phyloP scores from a whole-genome alignment of 2,113 vertebrate species.

The Euleptes europaea region DNA sequence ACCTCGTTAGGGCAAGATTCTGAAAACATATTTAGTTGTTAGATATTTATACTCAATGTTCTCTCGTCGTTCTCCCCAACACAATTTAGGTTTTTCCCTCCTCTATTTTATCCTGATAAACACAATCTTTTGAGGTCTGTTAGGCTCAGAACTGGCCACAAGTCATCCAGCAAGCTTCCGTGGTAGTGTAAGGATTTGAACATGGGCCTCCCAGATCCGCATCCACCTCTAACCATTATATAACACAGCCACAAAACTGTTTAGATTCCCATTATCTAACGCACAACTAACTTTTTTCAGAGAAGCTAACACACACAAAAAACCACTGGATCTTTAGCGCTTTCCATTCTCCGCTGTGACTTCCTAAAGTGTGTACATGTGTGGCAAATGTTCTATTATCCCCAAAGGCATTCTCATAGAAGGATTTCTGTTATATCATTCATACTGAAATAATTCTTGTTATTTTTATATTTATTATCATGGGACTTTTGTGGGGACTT shows the following conservation, averaged over 20 bases:
- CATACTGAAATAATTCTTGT: not conserved
- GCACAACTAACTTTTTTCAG: too few species aligned
- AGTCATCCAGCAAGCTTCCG: too few species aligned
- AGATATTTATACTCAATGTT: too few species aligned
- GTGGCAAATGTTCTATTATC: not conserved
- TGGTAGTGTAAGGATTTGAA: too few species aligned
- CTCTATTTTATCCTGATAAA: too few species aligned
- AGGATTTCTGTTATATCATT: not conserved
- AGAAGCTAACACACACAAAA: not conserved
- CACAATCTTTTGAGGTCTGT: too few species aligned
- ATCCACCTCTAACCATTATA: too few species aligned
- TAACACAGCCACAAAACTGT: not conserved
- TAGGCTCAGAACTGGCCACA: too few species aligned
- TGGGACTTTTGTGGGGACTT: fast-evolving
- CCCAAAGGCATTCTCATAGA: not conserved
- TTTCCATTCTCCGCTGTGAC: not conserved
- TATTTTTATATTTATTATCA: not conserved
- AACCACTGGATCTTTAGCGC: not conserved
- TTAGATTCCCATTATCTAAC: not conserved
- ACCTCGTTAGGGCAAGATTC: not conserved
- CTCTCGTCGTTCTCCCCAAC: too few species aligned
- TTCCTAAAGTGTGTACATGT: not conserved
- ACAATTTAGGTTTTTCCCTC: too few species aligned
- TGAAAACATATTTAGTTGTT: too few species aligned
- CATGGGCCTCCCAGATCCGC: too few species aligned